Percentiles rank a stretch among this genome's conserved stretches.
Conservation (phyloP, 2,797 vertebrate genomes). For the Smutsia gigantea region DNA sequence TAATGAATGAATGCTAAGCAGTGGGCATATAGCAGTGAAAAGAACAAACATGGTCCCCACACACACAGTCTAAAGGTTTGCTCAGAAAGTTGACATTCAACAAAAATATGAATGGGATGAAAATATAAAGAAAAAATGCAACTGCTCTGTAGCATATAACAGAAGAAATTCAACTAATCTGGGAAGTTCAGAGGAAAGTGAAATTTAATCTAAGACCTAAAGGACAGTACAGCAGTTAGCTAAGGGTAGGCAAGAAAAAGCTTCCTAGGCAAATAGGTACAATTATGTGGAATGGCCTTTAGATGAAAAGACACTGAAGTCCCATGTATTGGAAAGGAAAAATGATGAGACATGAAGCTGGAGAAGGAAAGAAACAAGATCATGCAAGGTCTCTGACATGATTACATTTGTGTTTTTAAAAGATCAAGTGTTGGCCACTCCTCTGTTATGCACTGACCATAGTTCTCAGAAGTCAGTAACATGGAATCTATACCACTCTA, state of each 20-base stretch:
- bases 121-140: conserved; percentile 6
- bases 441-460: background rate
- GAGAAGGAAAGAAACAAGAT: background rate
- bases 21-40: background rate
- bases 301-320: background rate
- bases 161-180: conserved; percentile 21
- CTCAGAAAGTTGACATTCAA: background rate
- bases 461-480: background rate
- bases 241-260: background rate
- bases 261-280: conserved; percentile 1
- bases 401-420: background rate
- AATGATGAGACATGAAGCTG: background rate
- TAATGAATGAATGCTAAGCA: background rate
- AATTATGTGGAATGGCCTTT: background rate
- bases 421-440: background rate
- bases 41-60: background rate
- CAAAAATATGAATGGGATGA: background rate
- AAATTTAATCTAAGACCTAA: background rate
- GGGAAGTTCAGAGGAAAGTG: background rate
- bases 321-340: background rate
- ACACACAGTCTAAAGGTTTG: background rate
- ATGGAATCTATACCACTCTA: background rate
- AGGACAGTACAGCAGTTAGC: background rate
- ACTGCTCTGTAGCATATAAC: background rate
- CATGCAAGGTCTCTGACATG: background rate